Conservation (phyloP, 2,113 vertebrate genomes). For the Lepisosteus oculatus region DNA sequence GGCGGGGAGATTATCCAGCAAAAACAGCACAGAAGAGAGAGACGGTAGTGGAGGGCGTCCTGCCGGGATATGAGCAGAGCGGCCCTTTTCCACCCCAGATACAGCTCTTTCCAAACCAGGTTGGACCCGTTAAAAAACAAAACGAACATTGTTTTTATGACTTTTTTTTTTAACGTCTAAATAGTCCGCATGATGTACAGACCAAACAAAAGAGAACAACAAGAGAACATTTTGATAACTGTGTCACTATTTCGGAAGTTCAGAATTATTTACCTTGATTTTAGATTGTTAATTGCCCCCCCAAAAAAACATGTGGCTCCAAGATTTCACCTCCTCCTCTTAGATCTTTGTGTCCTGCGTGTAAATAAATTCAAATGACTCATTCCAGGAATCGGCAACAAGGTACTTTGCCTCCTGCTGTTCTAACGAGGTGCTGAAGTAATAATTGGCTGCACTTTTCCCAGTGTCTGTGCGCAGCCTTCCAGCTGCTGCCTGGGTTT, state of each 20-base stretch:
- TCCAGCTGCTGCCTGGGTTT: constrained; percentile 2
- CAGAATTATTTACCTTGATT: too few species aligned
- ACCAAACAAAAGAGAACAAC: too few species aligned
- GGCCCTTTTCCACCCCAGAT: background rate
- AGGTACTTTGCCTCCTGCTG: constrained; percentile 2
- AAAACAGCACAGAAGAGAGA: background rate
- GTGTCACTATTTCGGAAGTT: too few species aligned
- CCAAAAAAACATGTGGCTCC: background rate
- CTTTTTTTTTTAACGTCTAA: too few species aligned
- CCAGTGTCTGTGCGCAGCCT: background rate
- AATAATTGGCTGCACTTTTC: constrained; percentile 16
- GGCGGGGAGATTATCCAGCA: constrained; percentile 8
- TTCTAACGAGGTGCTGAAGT: constrained; percentile 18
- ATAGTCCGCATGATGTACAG: too few species aligned
- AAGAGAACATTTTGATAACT: too few species aligned
- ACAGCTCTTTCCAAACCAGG: background rate
- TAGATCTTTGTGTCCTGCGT: constrained; percentile 18
- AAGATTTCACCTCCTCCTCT: background rate
- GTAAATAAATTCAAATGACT: constrained; percentile 26
- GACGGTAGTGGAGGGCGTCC: too few species aligned
- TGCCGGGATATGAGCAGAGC: too few species aligned
- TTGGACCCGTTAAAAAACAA: too few species aligned
- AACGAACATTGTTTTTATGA: too few species aligned
- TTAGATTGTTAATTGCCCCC: too few species aligned
- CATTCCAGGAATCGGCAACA: constrained; percentile 2